A percentile compares a stretch with the other conserved stretches of the same genome.
Conservation (phyloP, 2,888 invertebrate genomes). For the Zelleria hepariella region DNA sequence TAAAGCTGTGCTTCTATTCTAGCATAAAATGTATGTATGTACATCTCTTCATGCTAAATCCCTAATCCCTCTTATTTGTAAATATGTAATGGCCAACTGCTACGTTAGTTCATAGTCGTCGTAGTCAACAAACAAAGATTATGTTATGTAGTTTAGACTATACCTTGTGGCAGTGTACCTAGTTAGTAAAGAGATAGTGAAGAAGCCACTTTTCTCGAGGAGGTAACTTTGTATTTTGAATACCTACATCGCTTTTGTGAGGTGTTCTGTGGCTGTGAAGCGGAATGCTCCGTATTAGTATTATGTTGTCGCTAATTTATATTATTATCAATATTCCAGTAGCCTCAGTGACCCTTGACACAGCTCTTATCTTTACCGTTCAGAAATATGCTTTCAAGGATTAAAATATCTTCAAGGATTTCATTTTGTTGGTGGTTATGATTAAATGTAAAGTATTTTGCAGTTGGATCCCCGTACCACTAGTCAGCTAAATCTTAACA, state of each 20-base stretch:
- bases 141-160: constrained; percentile 4
- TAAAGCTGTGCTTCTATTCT: not conserved
- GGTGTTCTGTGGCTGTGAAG: constrained; percentile 68
- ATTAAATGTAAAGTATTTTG: not conserved
- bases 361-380: not conserved
- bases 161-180: not conserved
- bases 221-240: constrained; percentile 21
- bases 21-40: not conserved
- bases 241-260: constrained; percentile 60
- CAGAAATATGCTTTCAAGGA: not conserved
- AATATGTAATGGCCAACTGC: constrained; percentile 4
- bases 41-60: not conserved
- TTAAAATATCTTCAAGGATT: constrained; percentile 6
- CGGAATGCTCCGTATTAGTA: constrained; percentile 55
- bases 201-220: not conserved
- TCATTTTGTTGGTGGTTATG: not conserved
- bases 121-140: constrained; percentile 8
- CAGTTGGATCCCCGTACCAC: constrained; percentile 6
- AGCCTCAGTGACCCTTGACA: constrained; percentile 14
- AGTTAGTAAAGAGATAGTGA: not conserved
- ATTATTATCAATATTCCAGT: constrained; percentile 39
- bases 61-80: not conserved
- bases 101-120: constrained; percentile 1
- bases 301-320: constrained; percentile 64
- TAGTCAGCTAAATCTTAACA: not conserved